Evolutionary conservation across 2,888 invertebrate species (phyloP), one percentile per base, ranked within the genome.

Genomic region (Tethea ocularis): DNA sequence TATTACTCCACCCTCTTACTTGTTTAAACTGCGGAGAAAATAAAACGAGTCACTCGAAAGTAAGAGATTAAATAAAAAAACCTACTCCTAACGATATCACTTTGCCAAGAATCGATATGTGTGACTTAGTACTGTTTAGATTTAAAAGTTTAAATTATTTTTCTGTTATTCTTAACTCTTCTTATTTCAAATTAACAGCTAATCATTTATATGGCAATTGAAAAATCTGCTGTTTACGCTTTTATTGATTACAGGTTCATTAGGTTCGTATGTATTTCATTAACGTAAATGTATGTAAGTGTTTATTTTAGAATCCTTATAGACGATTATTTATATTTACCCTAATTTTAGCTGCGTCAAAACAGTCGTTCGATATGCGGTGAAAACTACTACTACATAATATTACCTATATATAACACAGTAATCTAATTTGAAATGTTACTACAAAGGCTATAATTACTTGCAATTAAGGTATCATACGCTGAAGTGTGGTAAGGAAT

Each of bases 1-100:
- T 78, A 80, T 77, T 77, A 76, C 61, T 73, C 63, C 66, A 68
- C 67, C 72, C 68, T 68, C 72, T 68, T 69, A 66, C 63, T 72
- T 76, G 69, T 77, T 74, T 68, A 61, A 73, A 71, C 66, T 71
- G 64, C 59, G 62, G 61, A 61, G 60, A 58, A 77, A 77, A 72
- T 73, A 63, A 78, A 72, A 74, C 33, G 29, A 63, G 71, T 67
- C 41, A 64, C 57, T 52, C 29, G 56, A 54, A 56, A 57, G 33
- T 62, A 41, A 38, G 55, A 54, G 41, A 60, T 60, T 52, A 59
- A 54, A 54, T 38, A 46, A 53, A 52, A 33, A 56, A 38, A 46
- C 22, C 23, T 36, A 29, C 17, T 24, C 24, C n/a, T 17, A 46
- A 46, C 46, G 2, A 46, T 46, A 46, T 46, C 3, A 20, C 20